Base-by-base conservation (phyloP, 2,797 vertebrate species). In the Triplophysa bombifrons region DNA sequence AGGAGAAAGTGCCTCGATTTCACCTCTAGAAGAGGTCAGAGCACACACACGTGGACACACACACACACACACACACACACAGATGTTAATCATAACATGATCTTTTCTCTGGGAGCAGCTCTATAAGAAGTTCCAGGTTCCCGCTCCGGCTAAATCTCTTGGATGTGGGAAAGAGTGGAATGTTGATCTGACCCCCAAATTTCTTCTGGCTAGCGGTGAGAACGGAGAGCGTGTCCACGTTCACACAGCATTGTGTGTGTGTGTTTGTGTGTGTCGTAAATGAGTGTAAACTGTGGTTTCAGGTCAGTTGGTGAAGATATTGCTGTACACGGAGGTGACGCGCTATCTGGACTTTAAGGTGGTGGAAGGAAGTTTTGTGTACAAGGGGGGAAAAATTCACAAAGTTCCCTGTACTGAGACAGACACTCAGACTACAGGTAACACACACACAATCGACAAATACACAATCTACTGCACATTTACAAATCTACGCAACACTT, bases 321-420 rank as follows among this genome's bases (percentile, higher is more conserved):
- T 95, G 88, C 53, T 94, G 71, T 89, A 91, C 74, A 94, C 93
- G 1, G 93, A 92, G 19, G 93, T 94, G n/a, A 94, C 92, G 7
- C 89, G 91, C 0, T 94, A 93, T 82, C 51, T 95, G 83, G 94
- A 95, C 84, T 94, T 95, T 76, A 94, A 93, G 86, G 90, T 93
- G 0, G 81, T 94, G 22, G 91, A 93, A 80, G 92, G 92, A 60
- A 94, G 90, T 80, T 94, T 88, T 1, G 86, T 93, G 0, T 93
- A 89, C 80, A 92, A 91, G 83, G 85, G 88, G 53, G 93, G 93
- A 7, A 93, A 93, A 86, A 53, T 94, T 56, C 90, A 94, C 86
- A 93, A 89, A 88, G 93, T 94, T 25, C 94, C 94, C 0, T 86
- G 89, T 14, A 91, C 89, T 9, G 94, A 94, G 73, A 87, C 92